Conservation (phyloP, 2,113 vertebrate genomes). For the Nesospiza acunhae region DNA sequence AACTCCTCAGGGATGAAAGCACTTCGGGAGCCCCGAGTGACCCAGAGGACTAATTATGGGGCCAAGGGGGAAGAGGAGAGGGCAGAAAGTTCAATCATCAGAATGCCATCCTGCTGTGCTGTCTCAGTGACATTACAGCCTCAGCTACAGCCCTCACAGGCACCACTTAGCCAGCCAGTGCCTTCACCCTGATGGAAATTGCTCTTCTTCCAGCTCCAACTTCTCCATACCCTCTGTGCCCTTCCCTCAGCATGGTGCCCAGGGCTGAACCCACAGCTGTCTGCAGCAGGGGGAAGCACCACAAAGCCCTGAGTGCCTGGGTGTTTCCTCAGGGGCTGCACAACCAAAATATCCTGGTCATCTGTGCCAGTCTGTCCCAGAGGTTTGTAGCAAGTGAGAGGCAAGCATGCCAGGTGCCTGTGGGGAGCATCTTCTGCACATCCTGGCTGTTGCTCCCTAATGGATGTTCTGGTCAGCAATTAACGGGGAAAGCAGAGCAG, state of each 20-base stretch:
- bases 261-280: neutral
- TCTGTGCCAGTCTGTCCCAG: neutral
- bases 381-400: neutral
- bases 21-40: neutral
- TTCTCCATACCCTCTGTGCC: neutral
- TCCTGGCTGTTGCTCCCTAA: neutral
- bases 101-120: neutral
- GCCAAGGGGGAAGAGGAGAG: neutral
- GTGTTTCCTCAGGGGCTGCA: neutral
- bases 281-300: neutral
- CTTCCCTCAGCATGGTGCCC: neutral
- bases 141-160: neutral
- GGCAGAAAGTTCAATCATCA: neutral
- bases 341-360: neutral
- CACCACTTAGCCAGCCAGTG: neutral
- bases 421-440: neutral
- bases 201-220: neutral
- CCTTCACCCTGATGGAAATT: neutral
- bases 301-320: neutral
- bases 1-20: neutral
- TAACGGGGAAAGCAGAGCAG: neutral
- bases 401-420: neutral
- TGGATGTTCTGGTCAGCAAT: neutral
- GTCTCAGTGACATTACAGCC: fast-evolving
- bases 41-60: neutral